A percentile compares a stretch with the other conserved stretches of the same genome.
These are phyloP conservation scores for Setophaga kirtlandii DNA, from an alignment of 2,113 vertebrate species.

Conservation along the genomic window DNA sequence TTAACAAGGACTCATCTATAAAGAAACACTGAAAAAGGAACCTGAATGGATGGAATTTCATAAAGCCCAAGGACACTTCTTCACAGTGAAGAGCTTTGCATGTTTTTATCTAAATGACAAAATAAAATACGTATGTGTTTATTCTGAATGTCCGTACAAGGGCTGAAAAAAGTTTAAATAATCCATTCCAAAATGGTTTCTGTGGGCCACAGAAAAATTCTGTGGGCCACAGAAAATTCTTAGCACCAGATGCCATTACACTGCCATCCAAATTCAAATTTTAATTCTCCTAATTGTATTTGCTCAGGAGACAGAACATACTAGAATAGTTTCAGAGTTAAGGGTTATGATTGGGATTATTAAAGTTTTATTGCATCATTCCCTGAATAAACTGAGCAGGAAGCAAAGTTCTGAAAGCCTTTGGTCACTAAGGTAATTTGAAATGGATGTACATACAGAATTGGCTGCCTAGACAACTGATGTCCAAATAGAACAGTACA, in stretches of 20 bases:
- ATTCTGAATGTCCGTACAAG: background rate
- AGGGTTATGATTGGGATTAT: background rate
- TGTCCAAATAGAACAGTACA: background rate
- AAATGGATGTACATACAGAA: background rate
- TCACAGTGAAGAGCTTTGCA: background rate
- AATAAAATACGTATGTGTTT: background rate
- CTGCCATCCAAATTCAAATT: background rate
- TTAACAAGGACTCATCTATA: background rate
- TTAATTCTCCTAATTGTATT: background rate
- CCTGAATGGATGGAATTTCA: background rate
- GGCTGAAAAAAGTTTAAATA: background rate
- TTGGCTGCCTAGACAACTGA: background rate
- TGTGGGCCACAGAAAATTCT: background rate
- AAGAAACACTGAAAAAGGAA: background rate
- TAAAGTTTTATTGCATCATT: background rate
- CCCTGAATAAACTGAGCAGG: background rate
- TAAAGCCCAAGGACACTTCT: background rate
- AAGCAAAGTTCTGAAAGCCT: background rate
- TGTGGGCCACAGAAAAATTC: background rate
- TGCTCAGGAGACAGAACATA: background rate
- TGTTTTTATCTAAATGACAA: background rate
- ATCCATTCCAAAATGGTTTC: background rate
- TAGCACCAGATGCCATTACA: background rate
- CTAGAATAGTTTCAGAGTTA: background rate
- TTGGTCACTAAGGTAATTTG: background rate